Percentiles rank a stretch among this genome's conserved stretches.
Conservation (phyloP, 2,888 invertebrate species). For the Polyploca ridens region DNA sequence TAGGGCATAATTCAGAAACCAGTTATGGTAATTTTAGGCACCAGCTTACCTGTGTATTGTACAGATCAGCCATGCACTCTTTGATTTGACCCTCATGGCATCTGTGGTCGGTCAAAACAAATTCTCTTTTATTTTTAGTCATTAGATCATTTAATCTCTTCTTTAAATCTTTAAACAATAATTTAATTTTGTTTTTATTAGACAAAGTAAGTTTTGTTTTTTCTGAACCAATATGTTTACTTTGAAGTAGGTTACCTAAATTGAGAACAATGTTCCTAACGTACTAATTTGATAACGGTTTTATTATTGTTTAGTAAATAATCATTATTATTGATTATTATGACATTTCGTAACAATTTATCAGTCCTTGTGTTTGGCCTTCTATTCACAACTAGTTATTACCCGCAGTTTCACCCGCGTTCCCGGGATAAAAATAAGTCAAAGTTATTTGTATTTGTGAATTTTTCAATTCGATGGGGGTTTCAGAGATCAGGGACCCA, state of each 20-base stretch:
- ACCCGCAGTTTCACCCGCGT: no score
- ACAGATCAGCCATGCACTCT: neutral
- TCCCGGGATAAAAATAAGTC: no score
- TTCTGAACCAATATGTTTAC: neutral
- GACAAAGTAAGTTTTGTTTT: no score
- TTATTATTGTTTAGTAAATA: neutral
- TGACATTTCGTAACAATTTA: neutral
- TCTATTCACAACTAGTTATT: neutral
- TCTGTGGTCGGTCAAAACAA: neutral
- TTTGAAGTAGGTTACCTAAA: neutral
- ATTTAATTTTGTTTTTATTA: neutral
- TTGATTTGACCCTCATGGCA: neutral
- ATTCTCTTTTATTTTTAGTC: neutral
- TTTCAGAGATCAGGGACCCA: no score
- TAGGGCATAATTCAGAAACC: constrained; percentile 17
- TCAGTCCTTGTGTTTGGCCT: neutral
- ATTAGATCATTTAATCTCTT: no score
- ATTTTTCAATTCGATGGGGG: no score
- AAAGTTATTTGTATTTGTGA: no score
- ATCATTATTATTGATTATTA: neutral
- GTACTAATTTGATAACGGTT: neutral
- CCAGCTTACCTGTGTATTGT: constrained; percentile 4
- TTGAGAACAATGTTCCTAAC: neutral
- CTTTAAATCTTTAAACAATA: neutral
- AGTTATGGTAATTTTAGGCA: constrained; percentile 24